Evolutionary conservation across 64 coral and sea anemone species (phyloP), one percentile per base, ranked within the genome.

Genomic region (Actinia tenebrosa): DNA sequence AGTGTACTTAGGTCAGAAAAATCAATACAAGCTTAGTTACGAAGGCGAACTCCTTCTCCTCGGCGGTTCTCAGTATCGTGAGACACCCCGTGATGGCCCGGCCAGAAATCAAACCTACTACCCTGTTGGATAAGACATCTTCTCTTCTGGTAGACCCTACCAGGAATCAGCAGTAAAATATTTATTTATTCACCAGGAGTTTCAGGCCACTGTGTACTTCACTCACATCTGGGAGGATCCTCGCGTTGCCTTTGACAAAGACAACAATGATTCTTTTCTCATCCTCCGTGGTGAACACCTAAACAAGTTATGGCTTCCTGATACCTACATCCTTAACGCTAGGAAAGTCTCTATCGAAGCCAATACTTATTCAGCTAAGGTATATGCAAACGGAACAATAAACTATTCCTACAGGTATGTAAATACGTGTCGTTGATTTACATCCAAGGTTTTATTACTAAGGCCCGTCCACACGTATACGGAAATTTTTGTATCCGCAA

Each of bases 161-260:
- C 0, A 37, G 30, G 30, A 37, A 37, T 37, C 30, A 37, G 30
- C 30, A 37, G 30, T 37, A 37, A 37, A 37, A 37, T 37, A 1
- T 55, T 8, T 55, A 55, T 55, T 55, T 2, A 6, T 16, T 66
- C 15, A 66, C 22, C 63, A 89, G 88, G 88, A 89, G 63, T 89
- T 89, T 75, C 68, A 77, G 25, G 80, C 61, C 4, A 69, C 82
- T 53, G 55, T 89, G 7, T 84, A 89, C 18, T 75, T 89, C 46
- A 82, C 50, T 1, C 88, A 89, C n/a, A 71, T 84, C 13, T 89
- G 88, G 88, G 45, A 59, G 22, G 88, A 89, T 77, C 88, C 88
- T 22, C 47, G 88, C 26, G 20, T 89, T 50, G 60, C 7, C 0
- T 89, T 83, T 69, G 81, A 83, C 19, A 45, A 17, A 45, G 81